Base-by-base conservation (phyloP, 2,113 vertebrate species). In the Bujurquina vittata region DNA sequence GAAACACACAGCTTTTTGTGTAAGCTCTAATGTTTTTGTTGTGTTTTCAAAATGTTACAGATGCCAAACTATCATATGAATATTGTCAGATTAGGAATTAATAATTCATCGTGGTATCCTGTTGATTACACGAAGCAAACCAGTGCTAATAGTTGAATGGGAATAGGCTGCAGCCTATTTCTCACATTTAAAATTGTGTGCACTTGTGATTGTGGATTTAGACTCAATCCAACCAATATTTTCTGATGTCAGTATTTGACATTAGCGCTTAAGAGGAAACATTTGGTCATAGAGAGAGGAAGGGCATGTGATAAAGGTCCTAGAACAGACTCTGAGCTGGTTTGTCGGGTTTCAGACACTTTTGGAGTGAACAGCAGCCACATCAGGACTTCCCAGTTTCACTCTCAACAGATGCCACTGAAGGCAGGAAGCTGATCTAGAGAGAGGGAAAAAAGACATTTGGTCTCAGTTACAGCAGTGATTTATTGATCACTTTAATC, bases 261-360 rank as follows among this genome's bases (percentile, higher is more conserved):
- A 55, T 33, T 5, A 12, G 37, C 61, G 62, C 9, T n/a, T 23
- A 40, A 65, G 37, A 35, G 76, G 52, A 52, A 74, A 61, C 31
- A 35, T 8, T 18, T 20, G 58, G 35, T 60, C 23, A 5, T 49
- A 37, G 14, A 31, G 49, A 37, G 37, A 84, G 81, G 79, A 85
- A 65, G 67, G 46, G 73, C 6, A 2, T 60, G 62, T 37, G 69
- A 33, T 46, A 61, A 75, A 57, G 63, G 83, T 84, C 74, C 10
- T 5, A 4, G 49, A 58, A 11, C 58, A 75, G 69, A 56, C 49
- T 15, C 26, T 2, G 31, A 55, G 52, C 9, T 11, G 4, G 6
- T 18, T 23, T 33, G 57, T 46, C 20, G 35, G n/a, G 18, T 54
- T 69, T 31, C 10, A 85, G 29, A 20, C 56, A 33, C 61, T 46